A percentile compares a stretch with the other conserved stretches of the same genome.
These are phyloP conservation scores for Helicolenus hilgendorfi DNA, from an alignment of 2,797 vertebrate species.

Conservation along the genomic window DNA sequence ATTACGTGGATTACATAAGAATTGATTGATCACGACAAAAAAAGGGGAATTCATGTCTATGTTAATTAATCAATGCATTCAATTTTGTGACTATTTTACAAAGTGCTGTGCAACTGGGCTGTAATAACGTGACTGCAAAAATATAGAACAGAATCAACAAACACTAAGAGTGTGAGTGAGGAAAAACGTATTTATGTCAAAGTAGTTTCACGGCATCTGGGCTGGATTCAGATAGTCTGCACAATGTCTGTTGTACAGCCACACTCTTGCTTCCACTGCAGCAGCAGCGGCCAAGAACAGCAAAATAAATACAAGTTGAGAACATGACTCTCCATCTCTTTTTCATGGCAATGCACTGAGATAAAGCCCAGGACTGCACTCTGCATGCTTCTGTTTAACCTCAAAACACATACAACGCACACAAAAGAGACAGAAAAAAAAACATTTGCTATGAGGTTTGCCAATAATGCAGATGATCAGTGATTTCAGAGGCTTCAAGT, in stretches of 20 bases:
- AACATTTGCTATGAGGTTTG: background rate
- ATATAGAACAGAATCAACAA: conserved; percentile 21
- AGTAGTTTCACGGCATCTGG: conserved; percentile 49
- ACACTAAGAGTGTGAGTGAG: conserved; percentile 7
- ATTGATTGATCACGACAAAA: no score
- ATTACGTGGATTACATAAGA: no score
- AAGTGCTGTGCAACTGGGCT: no score
- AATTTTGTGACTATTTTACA: no score
- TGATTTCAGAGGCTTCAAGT: background rate
- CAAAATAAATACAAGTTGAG: conserved; percentile 76
- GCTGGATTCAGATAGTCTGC: conserved; percentile 50
- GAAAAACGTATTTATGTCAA: conserved; percentile 37
- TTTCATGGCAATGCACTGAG: conserved; percentile 60
- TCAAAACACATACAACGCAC: conserved; percentile 48
- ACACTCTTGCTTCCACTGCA: conserved; percentile 19
- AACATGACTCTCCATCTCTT: conserved; percentile 66
- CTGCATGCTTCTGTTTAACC: conserved; percentile 67
- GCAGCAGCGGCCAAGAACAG: conserved; percentile 58
- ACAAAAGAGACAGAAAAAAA: background rate
- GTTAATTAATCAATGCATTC: no score
- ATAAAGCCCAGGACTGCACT: conserved; percentile 54
- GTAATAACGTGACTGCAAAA: conserved; percentile 15
- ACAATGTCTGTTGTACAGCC: conserved; percentile 47
- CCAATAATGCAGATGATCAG: conserved; percentile 6
- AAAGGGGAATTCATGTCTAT: no score